Percentiles rank a stretch among this genome's conserved stretches.
Evolutionary conservation across 2,888 invertebrate genomes (phyloP).

Genomic region (Cantharis lateralis): DNA sequence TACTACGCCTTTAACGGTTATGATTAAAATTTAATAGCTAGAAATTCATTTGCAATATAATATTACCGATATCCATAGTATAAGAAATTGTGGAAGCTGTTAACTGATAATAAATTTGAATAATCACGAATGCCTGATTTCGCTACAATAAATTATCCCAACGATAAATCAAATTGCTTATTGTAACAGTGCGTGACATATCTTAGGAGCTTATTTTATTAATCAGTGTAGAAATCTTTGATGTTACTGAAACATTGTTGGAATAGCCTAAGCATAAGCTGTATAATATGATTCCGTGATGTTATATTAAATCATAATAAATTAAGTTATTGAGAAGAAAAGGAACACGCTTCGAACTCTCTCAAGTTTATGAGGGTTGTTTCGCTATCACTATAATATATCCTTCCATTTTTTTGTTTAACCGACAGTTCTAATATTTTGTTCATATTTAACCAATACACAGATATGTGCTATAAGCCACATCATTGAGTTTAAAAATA

Average conservation of each 20-base stretch:
- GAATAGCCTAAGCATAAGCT: slow-evolving; percentile 11
- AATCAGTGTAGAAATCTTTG: slow-evolving; percentile 19
- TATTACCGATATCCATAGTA: neutral
- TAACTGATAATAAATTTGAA: neutral
- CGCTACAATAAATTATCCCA: neutral
- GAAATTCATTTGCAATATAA: neutral
- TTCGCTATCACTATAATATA: slow-evolving; percentile 7
- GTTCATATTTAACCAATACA: neutral
- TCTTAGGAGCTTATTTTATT: slow-evolving; percentile 12
- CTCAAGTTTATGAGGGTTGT: slow-evolving; percentile 11
- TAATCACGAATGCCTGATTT: neutral
- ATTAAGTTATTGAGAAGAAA: slow-evolving; percentile 29
- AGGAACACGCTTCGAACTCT: slow-evolving; percentile 28
- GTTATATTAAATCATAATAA: slow-evolving; percentile 34
- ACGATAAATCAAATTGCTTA: neutral
- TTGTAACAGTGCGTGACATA: slow-evolving; percentile 24
- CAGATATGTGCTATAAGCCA: neutral
- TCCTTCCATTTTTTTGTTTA: slow-evolving; percentile 7
- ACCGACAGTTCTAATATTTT: slow-evolving; percentile 6
- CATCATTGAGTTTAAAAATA: neutral
- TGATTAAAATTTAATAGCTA: neutral
- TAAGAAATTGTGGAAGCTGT: neutral
- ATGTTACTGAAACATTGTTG: slow-evolving; percentile 16
- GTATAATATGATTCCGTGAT: slow-evolving; percentile 31
- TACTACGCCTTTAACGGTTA: neutral